Evolutionary conservation across 2,888 invertebrate species (phyloP), one percentile per base, ranked within the genome.

Genomic region (Sarcophaga subvicina): DNA sequence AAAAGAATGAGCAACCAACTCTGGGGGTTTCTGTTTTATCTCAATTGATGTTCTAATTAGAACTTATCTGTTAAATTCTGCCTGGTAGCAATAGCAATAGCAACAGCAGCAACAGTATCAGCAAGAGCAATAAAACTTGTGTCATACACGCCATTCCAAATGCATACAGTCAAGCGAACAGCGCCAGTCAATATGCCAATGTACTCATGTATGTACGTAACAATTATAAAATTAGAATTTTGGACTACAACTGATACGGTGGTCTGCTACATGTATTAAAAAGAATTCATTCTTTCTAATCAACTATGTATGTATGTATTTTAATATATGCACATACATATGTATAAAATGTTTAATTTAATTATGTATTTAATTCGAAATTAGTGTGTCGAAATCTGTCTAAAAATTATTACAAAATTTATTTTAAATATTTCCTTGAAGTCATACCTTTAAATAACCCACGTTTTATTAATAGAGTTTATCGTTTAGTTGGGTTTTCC

Each of bases 1-100:
- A 37, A 63, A 14, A 63, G 49, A 20, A 72, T 17, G 12, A 4
- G 5, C 49, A 59, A 45, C 69, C 60, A 10, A 47, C 59, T 66
- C 10, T 37, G 70, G 25, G 49, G 27, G 27, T 69, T 54, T 59
- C 47, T 72, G 6, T 67, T 49, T 37, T 70, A 82, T 64, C 70
- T 49, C 70, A 64, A 54, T 64, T 63, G 64, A 76, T 82, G 76
- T 70, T 82, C 64, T 70, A 76, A 70, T 82, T 82, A 54, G 62
- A 81, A 75, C 22, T 81, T 76, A 81, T 75, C 73, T 63, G 17
- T 17, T 54, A 59, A 81, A 69, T 69, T 60, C 14, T 22, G 54
- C 45, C 17, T 45, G 14, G 37, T 59, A 37, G 67, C 3, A 27
- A 27, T 45, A 37, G 67, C 3, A 27, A 27, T 54, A 49, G 64